Conservation (phyloP, 2,888 invertebrate genomes). For the Chirona hameri region DNA sequence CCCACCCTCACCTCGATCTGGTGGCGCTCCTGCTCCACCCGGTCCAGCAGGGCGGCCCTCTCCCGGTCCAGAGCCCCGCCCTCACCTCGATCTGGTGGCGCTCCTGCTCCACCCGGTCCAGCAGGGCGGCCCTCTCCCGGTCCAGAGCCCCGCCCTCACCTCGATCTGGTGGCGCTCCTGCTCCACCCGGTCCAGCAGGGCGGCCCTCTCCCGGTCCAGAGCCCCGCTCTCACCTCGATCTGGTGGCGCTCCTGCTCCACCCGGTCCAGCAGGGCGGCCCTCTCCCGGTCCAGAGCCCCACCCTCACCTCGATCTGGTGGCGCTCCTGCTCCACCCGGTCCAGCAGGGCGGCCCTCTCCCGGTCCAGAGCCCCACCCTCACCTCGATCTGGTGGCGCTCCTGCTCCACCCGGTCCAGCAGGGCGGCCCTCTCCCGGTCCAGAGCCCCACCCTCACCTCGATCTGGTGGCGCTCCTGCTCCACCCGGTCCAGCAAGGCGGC, state of each 20-base stretch:
- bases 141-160: not conserved
- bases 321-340: conserved; percentile 3
- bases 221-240: not conserved
- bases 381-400: conserved; percentile 1
- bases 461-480: conserved; percentile 3
- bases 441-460: not conserved
- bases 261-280: not conserved
- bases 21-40: conserved; percentile 2
- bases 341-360: not conserved
- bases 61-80: not conserved
- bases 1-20: not conserved
- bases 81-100: not conserved
- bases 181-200: not conserved
- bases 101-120: not conserved
- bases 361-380: not conserved
- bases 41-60: not conserved
- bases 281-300: not conserved
- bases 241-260: conserved; percentile 11
- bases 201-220: not conserved
- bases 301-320: not conserved
- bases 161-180: not conserved
- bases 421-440: not conserved
- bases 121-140: not conserved
- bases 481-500: not conserved
- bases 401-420: not conserved